Evolutionary conservation across 2,888 invertebrate species (phyloP).

Genomic region (Noctua janthina): DNA sequence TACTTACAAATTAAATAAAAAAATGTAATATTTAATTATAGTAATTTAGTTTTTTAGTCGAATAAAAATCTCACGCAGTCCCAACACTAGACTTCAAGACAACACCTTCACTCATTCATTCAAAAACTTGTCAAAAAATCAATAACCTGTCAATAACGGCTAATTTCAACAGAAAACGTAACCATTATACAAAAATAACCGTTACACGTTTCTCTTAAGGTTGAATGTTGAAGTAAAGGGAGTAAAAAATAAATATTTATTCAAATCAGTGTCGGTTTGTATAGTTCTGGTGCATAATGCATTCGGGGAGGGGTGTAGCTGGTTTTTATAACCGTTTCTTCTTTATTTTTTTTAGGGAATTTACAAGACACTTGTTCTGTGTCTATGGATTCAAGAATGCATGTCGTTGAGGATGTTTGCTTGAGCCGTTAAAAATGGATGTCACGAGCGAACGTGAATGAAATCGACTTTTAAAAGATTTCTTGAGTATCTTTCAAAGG

Average conservation of each 20-base stretch:
- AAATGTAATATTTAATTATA: neutral
- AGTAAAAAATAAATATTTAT: conserved; percentile 49
- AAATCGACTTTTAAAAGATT: neutral
- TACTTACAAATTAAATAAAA: neutral
- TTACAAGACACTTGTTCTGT: conserved; percentile 58
- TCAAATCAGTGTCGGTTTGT: conserved; percentile 56
- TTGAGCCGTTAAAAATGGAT: conserved; percentile 32
- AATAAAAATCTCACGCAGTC: neutral
- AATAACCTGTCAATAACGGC: conserved; percentile 57
- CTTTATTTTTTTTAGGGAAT: conserved; percentile 37
- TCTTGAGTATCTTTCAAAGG: neutral
- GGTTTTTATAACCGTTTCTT: conserved; percentile 63
- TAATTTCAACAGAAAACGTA: conserved; percentile 50
- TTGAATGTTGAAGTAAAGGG: conserved; percentile 17
- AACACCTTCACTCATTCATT: conserved; percentile 21
- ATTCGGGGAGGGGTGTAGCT: conserved; percentile 53
- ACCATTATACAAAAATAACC: conserved; percentile 40
- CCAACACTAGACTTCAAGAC: conserved; percentile 26
- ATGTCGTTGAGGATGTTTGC: conserved; percentile 48
- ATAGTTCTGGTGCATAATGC: conserved; percentile 58
- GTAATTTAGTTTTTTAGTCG: neutral
- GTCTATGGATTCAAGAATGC: conserved; percentile 51
- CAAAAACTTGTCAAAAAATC: conserved; percentile 44
- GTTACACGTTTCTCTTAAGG: conserved; percentile 38
- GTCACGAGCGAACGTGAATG: conserved; percentile 13